Evolutionary conservation across 2,888 invertebrate genomes (phyloP), one percentile per base, ranked within the genome.

Genomic region (Pyrgus malvae): DNA sequence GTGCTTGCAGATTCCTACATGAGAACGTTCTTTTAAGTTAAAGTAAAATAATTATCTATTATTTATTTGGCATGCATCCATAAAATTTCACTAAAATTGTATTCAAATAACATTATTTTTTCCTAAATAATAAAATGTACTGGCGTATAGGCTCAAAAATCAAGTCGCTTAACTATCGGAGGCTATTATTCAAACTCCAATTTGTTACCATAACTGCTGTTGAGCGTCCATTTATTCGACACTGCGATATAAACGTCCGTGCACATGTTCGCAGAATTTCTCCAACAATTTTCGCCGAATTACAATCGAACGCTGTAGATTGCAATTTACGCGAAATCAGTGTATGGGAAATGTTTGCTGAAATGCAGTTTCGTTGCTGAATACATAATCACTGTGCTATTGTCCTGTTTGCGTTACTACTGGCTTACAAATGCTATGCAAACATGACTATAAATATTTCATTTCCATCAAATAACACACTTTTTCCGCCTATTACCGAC

Each of bases 301-400:
- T 53, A 53, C 53, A 45, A 53, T 53, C 45, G 45, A 48, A 40
- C 53, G 31, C 31, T 40, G 45, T 53, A 53, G 53, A 53, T 53
- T 53, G 45, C 44, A 53, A 53, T 53, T 53, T 53, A 53, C 53
- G 53, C 53, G 53, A 53, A 53, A 45, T 38, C 53, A 45, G 9
- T 53, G 45, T 14, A 23, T 23, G 53, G 45, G 45, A 53, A 53
- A 37, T 31, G 45, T 45, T 45, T 45, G 23, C 45, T 53, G 53
- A 45, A 53, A 45, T 53, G 53, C 33, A 40, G 29, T 38, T 46
- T 17, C 23, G 35, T 17, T 23, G 45, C 46, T 54, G 53, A 54
- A 54, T 54, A 46, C 46, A 53, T 54, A 46, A 54, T 54, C 53
- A 46, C 46, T 21, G 23, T 12, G 46, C 38, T 45, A 54, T 54